These are phyloP conservation scores for Operophtera brumata DNA, from an alignment of 2,888 invertebrate genomes.

Conservation along the genomic window DNA sequence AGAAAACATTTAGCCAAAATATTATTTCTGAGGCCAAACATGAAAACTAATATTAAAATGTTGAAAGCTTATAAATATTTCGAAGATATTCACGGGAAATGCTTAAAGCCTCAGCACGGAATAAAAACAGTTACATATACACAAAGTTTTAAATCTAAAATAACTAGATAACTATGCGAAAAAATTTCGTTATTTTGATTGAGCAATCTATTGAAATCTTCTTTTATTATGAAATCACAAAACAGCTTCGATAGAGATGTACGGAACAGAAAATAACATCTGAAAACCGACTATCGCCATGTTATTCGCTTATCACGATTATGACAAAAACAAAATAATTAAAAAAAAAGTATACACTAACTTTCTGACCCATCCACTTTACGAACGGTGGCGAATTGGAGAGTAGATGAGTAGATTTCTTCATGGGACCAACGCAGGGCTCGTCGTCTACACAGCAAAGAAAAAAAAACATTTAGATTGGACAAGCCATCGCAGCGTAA, in stretches of 20 bases:
- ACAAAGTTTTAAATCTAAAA: constrained; percentile 11
- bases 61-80: constrained; percentile 21
- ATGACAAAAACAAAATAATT: too few species aligned
- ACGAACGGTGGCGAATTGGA: too few species aligned
- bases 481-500: too few species aligned
- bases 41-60: constrained; percentile 8
- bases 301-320: too few species aligned
- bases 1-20: constrained; percentile 8
- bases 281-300: too few species aligned
- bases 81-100: constrained; percentile 10
- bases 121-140: constrained; percentile 18
- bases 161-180: constrained; percentile 19
- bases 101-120: constrained; percentile 14
- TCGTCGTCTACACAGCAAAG: too few species aligned
- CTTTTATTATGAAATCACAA: constrained; percentile 15
- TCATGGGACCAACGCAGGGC: too few species aligned
- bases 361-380: too few species aligned
- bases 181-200: constrained; percentile 26
- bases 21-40: constrained; percentile 7
- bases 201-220: constrained; percentile 26
- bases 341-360: too few species aligned
- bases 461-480: too few species aligned
- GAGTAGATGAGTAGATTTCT: too few species aligned
- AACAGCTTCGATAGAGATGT: constrained; percentile 6
- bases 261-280: neutral